A percentile compares a stretch with the other conserved stretches of the same genome.
phyloP scores from a whole-genome alignment of 2,797 vertebrate species.

The Gephyroberyx darwinii region DNA sequence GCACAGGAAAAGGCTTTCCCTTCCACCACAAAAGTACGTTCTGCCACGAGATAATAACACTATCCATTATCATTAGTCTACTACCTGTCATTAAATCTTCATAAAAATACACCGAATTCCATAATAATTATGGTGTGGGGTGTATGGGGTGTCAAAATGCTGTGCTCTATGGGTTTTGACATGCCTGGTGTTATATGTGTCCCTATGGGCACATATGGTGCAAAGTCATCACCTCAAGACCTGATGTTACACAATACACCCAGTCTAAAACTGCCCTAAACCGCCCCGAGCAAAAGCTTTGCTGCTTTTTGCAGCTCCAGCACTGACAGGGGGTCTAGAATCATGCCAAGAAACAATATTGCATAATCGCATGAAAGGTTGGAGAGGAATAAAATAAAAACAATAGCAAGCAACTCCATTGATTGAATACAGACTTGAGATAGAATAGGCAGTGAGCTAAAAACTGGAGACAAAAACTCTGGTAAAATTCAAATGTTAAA shows the following conservation, averaged over 20 bases:
- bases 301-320: constrained; percentile 26
- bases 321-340: constrained; percentile 29
- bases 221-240: constrained; percentile 42
- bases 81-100: constrained; percentile 17
- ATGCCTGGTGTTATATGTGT: constrained; percentile 33
- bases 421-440: background rate
- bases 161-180: constrained; percentile 18
- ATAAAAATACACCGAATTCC: constrained; percentile 18
- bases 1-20: constrained; percentile 53
- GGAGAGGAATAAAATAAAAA: background rate
- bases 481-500: background rate
- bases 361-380: constrained; percentile 47
- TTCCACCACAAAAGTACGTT: constrained; percentile 44
- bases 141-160: constrained; percentile 3
- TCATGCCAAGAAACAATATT: constrained; percentile 48
- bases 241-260: constrained; percentile 56
- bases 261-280: constrained; percentile 55
- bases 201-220: constrained; percentile 26
- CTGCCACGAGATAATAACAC: constrained; percentile 32
- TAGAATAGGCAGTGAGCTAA: too few species aligned
- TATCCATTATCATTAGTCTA: constrained; percentile 4
- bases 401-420: background rate
- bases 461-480: background rate
- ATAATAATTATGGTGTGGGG: constrained; percentile 5
- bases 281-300: constrained; percentile 34